Evolutionary conservation across 2,888 invertebrate genomes (phyloP), one percentile per base, ranked within the genome.

Genomic region (Helleia helle): DNA sequence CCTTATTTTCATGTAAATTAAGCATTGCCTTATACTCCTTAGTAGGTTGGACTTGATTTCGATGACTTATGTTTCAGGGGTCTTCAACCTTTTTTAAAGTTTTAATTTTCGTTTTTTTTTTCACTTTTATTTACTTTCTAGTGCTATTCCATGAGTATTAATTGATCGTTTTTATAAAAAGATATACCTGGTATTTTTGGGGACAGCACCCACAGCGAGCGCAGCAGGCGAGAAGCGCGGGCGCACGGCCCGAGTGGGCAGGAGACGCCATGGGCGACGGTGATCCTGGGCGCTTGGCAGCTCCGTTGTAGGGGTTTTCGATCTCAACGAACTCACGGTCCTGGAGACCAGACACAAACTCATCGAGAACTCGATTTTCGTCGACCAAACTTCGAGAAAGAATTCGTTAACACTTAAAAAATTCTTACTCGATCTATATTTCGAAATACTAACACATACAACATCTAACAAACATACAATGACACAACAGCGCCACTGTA

Each of bases 271-370:
- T 84, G 12, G 95, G 94, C 29, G 94, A 94, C 31, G 94, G 94
- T 36, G 94, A 94, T 7, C 94, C 94, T 1, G 96, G 95, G 68
- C 96, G 88, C 81, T 95, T 96, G 38, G 94, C 95, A 55, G 95
- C 95, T 11, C 96, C 96, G 77, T 97, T 97, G 86, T 90, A 96
- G 13, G 96, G 94, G 65, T 94, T 93, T 72, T 97, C 97, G 87
- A 97, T 89, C 85, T 97, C 97, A 54, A 97, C 94, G 86, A 97
- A 97, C 83, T 97, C 97, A 42, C 97, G 93, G 80, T 98, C 97
- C 96, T 96, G 88, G 29, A 65, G 64, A 9, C 13, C 6, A 9
- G 11, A 7, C 25, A 30, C 8, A 15, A n/a, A 8, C 17, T 17
- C 18, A 11, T 17, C 28, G 8, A 8, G 22, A 24, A n/a, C 2